Base-by-base conservation (phyloP, 2,113 vertebrate species). In the Oncorhynchus mykiss region DNA sequence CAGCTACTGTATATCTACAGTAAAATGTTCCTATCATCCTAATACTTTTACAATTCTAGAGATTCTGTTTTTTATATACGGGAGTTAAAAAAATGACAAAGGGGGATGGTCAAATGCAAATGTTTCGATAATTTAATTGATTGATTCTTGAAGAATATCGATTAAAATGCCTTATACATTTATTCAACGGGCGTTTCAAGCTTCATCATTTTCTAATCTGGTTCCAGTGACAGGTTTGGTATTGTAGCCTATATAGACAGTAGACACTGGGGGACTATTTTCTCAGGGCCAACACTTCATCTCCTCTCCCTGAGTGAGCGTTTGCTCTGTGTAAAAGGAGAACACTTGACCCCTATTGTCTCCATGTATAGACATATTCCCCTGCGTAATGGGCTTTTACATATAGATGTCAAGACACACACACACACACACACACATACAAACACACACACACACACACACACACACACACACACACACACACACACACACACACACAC, bases 321-420 rank as follows among this genome's bases (percentile, higher is more conserved):
- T 67, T 25, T 24, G 31, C 48, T 84, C 71, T 69, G 51, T 7
- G 25, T 25, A 67, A 68, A 25, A 59, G 67, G 62, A 48, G 27
- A 78, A 39, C 57, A 75, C 83, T 86, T 90, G 84, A 89, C 86
- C 88, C 77, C 77, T 49, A 74, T 85, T 80, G 79, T 87, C 72
- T 83, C 34, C 7, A 70, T 20, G 72, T 85, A 75, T 78, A 75
- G 79, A 81, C 84, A 80, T 78, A 81, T 87, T 84, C 88, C 59
- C 69, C 68, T 20, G 71, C 67, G 69, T 25, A 74, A 51, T 39
- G 11, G n/a, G n/a, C 76, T 70, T 84, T 68, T 57, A 70, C 18
- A 20, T 22, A 71, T 71, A 81, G 68, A 64, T 31, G 85, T 85
- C 91, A 82, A 89, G 72, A 81, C 83, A 54, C 73, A 76, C 72